Evolutionary conservation across 2,797 vertebrate genomes (phyloP), one percentile per base, ranked within the genome.

Genomic region (Manis pentadactyla): DNA sequence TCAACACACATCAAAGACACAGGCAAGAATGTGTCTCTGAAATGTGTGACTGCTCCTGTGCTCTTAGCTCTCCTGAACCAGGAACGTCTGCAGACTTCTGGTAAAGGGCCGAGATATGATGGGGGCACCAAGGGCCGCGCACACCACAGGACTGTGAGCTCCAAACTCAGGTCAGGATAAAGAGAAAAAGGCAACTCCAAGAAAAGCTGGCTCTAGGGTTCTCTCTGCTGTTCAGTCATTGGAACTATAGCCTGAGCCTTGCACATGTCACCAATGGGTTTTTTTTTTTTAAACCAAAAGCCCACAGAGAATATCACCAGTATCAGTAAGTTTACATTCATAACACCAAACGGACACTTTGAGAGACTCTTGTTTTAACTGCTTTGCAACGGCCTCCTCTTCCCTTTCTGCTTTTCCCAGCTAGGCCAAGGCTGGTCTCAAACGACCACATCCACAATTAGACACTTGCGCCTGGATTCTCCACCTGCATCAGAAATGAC

Each of bases 1-100:
- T 37, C 14, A 49, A 53, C 59, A 23, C 4, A 64, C 4, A 13
- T 7, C 49, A 49, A 46, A 34, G 39, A 53, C 42, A 66, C 0
- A 85, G 89, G 74, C 37, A 39, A 51, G 74, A 12, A 15, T 8
- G 5, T 2, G 8, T n/a, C 78, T 59, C 4, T 71, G 53, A 79
- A 68, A 49, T 0, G 21, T 37, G 10, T 3, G 14, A 1, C 25
- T 15, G 39, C 7, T 10, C 37, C 34, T 9, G 3, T 0, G 4
- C 25, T 23, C 39, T 12, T 15, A 18, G 31, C 49, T 55, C 9
- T 46, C 1, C 2, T 23, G 34, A 68, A 93, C 88, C 34, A 1
- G n/a, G 27, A 37, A 42, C 8, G 3, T 37, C 0, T 29, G 57
- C 0, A 18, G 14, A 39, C 29, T 31, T 5, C 10, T 18, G 39